phyloP scores from a whole-genome alignment of 2,888 invertebrate species.

The Drosophila rubida region DNA sequence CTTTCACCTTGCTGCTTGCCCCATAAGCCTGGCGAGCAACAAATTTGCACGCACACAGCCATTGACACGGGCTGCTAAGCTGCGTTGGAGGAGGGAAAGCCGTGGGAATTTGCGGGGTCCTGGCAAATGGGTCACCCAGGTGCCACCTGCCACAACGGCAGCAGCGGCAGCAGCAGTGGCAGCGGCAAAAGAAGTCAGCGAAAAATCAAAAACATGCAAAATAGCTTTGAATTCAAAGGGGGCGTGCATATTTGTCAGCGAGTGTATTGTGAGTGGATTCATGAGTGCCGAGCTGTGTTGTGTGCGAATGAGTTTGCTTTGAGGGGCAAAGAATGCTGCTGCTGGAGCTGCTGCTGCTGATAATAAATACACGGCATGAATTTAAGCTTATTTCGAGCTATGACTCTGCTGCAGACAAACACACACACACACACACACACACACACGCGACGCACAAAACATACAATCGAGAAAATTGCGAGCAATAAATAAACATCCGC shows the following conservation, averaged over 20 bases:
- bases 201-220: constrained; percentile 70
- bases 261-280: constrained; percentile 36
- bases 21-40: constrained; percentile 58
- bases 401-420: constrained; percentile 3
- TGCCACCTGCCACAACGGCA: constrained; percentile 22
- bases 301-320: constrained; percentile 13
- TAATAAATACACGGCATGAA: constrained; percentile 55
- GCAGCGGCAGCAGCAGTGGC: constrained; percentile 6
- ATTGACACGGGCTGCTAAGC: constrained; percentile 75
- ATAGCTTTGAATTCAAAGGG: constrained; percentile 51
- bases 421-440: constrained; percentile 9
- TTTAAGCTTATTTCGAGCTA: constrained; percentile 49
- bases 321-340: too few species aligned
- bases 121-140: constrained; percentile 40
- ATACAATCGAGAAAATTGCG: constrained; percentile 38
- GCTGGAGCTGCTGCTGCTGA: constrained; percentile 7
- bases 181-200: constrained; percentile 21
- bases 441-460: constrained; percentile 14
- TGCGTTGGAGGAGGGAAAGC: constrained; percentile 21
- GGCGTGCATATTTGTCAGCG: constrained; percentile 55
- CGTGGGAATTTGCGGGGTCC: constrained; percentile 28
- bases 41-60: constrained; percentile 71
- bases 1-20: neutral
- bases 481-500: constrained; percentile 66
- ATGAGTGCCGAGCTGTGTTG: constrained; percentile 7